Percentiles rank a stretch among this genome's conserved stretches.
Conservation (phyloP, 2,113 vertebrate genomes). For the Fulica atra region DNA sequence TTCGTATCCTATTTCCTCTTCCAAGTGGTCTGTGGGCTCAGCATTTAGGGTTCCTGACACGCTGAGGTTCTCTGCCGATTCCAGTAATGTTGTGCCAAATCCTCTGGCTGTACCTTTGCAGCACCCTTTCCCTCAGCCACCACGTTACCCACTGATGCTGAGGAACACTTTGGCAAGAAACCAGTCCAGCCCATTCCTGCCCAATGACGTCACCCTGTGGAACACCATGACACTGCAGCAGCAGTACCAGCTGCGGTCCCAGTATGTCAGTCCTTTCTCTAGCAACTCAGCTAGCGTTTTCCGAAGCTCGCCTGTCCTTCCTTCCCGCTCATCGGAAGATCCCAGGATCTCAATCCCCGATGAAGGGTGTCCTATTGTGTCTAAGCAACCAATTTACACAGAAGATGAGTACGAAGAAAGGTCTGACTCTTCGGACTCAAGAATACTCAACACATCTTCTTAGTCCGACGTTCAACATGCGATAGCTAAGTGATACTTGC, state of each 20-base stretch:
- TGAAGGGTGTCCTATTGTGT: constrained; percentile 84
- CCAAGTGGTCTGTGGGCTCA: constrained; percentile 97
- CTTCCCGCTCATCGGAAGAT: constrained; percentile 83
- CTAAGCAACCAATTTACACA: constrained; percentile 89
- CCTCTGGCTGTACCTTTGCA: constrained; percentile 87
- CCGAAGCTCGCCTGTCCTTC: constrained; percentile 85
- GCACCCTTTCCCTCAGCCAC: constrained; percentile 90
- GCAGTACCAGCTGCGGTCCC: constrained; percentile 95
- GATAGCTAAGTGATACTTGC: constrained; percentile 11
- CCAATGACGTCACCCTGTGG: constrained; percentile 94
- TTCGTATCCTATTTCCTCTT: constrained; percentile 89
- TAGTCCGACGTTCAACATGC: constrained; percentile 39
- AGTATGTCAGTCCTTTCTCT: constrained; percentile 93
- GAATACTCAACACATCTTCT: constrained; percentile 90
- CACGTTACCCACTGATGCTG: constrained; percentile 93
- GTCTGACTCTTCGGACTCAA: constrained; percentile 93
- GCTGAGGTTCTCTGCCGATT: constrained; percentile 87
- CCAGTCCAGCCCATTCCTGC: constrained; percentile 88
- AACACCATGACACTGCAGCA: constrained; percentile 98
- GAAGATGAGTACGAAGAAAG: constrained; percentile 96
- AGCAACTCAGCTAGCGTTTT: constrained; percentile 80
- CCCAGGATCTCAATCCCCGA: constrained; percentile 85
- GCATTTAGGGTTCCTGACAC: constrained; percentile 96
- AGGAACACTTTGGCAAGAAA: constrained; percentile 90
- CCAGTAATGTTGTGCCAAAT: constrained; percentile 80